These are phyloP conservation scores for Henricia sp. DNA, from an alignment of 53 echinoderm and acorn worm species.

Conservation along the genomic window DNA sequence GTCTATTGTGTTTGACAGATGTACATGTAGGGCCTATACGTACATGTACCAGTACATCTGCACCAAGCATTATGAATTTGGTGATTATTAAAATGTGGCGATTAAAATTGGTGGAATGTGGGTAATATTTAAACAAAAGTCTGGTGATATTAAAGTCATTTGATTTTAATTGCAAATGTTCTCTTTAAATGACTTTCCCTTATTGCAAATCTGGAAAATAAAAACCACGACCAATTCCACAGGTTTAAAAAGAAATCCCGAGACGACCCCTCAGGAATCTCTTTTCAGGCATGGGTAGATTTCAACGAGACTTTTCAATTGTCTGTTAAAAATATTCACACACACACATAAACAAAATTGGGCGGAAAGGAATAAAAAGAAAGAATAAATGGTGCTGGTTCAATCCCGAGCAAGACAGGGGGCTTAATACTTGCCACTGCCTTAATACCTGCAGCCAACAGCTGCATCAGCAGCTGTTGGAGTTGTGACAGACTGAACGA, in stretches of 20 bases:
- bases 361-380: not conserved
- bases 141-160: too few relatives aligned
- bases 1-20: too few relatives aligned
- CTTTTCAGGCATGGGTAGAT: conserved; percentile 7
- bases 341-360: not conserved
- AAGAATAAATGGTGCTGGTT: conserved; percentile 16
- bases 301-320: conserved; percentile 38
- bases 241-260: conserved; percentile 5
- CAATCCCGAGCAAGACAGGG: conserved; percentile 52
- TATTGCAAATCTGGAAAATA: too few relatives aligned
- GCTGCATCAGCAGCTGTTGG: conserved; percentile 53
- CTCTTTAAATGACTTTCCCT: too few relatives aligned
- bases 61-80: too few relatives aligned
- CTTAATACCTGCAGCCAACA: conserved; percentile 56
- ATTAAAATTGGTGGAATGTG: too few relatives aligned
- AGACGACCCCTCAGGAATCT: conserved; percentile 36
- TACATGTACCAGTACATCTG: too few relatives aligned
- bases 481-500: conserved; percentile 51
- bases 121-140: too few relatives aligned
- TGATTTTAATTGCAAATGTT: too few relatives aligned
- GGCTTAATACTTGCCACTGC: conserved; percentile 59
- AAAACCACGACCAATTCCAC: too few relatives aligned
- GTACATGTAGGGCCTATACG: too few relatives aligned
- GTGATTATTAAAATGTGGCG: too few relatives aligned
- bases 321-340: conserved; percentile 1